These are phyloP conservation scores for Tortricodes alternella DNA, from an alignment of 2,888 invertebrate genomes.

Conservation along the genomic window DNA sequence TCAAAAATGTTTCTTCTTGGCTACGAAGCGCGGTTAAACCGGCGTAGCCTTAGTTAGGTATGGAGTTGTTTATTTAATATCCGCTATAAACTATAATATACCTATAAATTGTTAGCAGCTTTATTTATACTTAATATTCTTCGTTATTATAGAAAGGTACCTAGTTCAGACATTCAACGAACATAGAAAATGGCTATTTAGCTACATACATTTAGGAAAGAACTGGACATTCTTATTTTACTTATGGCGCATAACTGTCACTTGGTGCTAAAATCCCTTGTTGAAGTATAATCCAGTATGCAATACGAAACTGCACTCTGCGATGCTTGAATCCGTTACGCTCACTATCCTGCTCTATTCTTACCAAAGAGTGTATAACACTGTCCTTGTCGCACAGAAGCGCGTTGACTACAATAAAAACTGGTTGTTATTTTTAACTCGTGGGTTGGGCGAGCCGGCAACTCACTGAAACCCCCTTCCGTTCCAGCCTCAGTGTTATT, in stretches of 20 bases:
- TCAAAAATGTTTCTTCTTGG: too few species aligned
- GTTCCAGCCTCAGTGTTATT: slow-evolving; percentile 63
- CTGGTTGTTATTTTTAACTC: slow-evolving; percentile 81
- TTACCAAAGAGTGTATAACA: slow-evolving; percentile 57
- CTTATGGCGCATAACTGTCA: neutral
- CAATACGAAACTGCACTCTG: slow-evolving; percentile 67
- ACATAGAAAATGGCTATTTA: too few species aligned
- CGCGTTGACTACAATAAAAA: slow-evolving; percentile 76
- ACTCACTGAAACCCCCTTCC: slow-evolving; percentile 71
- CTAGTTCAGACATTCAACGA: too few species aligned
- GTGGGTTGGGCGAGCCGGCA: slow-evolving; percentile 68
- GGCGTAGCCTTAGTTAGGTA: too few species aligned
- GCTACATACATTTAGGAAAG: too few species aligned
- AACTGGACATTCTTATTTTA: neutral
- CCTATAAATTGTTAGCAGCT: too few species aligned
- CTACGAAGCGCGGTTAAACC: too few species aligned
- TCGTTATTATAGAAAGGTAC: too few species aligned
- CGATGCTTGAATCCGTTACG: slow-evolving; percentile 73
- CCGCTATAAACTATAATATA: too few species aligned
- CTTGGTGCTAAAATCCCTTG: slow-evolving; percentile 39
- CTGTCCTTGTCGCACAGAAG: slow-evolving; percentile 70
- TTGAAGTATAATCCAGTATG: slow-evolving; percentile 40
- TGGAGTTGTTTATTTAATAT: too few species aligned
- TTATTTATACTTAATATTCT: too few species aligned
- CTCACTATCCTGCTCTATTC: slow-evolving; percentile 66